Percentiles rank a stretch among this genome's conserved stretches.
Evolutionary conservation across 2,888 invertebrate genomes (phyloP).

Genomic region (Drosophila prostipennis): DNA sequence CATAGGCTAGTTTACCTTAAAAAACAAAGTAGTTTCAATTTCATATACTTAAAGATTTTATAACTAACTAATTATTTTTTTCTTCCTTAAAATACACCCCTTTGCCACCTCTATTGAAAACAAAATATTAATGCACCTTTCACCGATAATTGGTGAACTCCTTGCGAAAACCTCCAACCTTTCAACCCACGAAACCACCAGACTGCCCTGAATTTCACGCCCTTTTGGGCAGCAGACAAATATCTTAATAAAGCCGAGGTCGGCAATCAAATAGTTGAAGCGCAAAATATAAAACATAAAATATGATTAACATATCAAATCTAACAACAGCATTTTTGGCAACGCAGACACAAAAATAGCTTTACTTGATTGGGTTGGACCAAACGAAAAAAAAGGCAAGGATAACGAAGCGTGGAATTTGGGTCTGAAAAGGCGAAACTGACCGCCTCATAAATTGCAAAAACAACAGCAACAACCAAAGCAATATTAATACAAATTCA

Average conservation of each 20-base stretch:
- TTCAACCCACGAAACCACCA: background rate
- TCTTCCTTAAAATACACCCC: no score
- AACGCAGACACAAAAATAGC: slow-evolving; percentile 48
- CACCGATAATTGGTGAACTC: slow-evolving; percentile 51
- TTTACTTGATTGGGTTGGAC: slow-evolving; percentile 68
- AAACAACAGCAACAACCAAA: slow-evolving; percentile 38
- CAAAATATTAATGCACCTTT: no score
- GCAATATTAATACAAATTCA: slow-evolving; percentile 57
- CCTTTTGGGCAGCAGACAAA: slow-evolving; percentile 54
- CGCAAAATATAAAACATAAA: slow-evolving; percentile 75
- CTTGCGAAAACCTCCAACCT: background rate
- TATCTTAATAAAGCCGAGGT: slow-evolving; percentile 36
- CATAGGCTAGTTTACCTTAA: background rate
- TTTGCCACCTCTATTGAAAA: no score
- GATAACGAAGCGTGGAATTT: slow-evolving; percentile 68
- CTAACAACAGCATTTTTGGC: slow-evolving; percentile 45
- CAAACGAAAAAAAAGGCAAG: slow-evolving; percentile 38
- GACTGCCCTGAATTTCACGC: slow-evolving; percentile 43
- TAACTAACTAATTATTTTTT: no score
- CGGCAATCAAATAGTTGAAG: slow-evolving; percentile 65
- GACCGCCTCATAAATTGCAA: slow-evolving; percentile 77
- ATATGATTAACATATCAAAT: slow-evolving; percentile 76
- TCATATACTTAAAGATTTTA: background rate
- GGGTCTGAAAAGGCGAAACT: slow-evolving; percentile 49
- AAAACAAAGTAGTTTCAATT: background rate